Base-by-base conservation (phyloP, 2,113 vertebrate genomes). In the Albula glossodonta region DNA sequence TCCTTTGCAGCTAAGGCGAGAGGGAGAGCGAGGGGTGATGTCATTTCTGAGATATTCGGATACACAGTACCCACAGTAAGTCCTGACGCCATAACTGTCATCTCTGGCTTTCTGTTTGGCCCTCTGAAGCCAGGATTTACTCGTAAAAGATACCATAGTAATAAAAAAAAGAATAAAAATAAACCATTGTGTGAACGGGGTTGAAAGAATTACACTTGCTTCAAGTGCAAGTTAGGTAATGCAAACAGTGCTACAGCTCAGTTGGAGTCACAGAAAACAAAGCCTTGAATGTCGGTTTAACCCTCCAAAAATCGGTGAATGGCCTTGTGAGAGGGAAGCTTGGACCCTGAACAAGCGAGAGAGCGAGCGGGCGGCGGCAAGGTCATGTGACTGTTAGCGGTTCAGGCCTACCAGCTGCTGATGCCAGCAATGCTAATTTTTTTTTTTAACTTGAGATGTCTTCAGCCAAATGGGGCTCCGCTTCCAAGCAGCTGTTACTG, bases 21-120 rank as follows among this genome's bases (percentile, higher is more conserved):
- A 22, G 41, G 89, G 80, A 79, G 77, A 87, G 84, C 51, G 88
- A 22, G 41, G 89, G 53, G 85, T 90, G 84, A 91, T 83, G 74
- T 94, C 92, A 91, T 88, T 51, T 84, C 83, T 3, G 74, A 89
- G 87, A 81, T 88, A 93, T 90, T 86, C 81, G 74, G 77, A 90
- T 90, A 83, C 92, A 91, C 90, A 84, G 86, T 84, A 60, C 31
- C 85, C 53, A 80, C 78, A 82, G 51, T 52, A 84, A 89, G 91
- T 91, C 79, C 85, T 90, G 87, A 91, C 56, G n/a, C 13, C 83
- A 12, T 63, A 81, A 6, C 19, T 87, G 88, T 90, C 88, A 87
- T 87, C 70, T 87, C 81, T 85, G 13, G 84, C 88, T 86, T 88
- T 82, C 52, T 74, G 89, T 88, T 86, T 52, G 80, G 70, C 82